Evolutionary conservation across 1,140 invertebrate species (phyloP), one percentile per base, ranked within the genome.

Genomic region (Andricus grossulariae): DNA sequence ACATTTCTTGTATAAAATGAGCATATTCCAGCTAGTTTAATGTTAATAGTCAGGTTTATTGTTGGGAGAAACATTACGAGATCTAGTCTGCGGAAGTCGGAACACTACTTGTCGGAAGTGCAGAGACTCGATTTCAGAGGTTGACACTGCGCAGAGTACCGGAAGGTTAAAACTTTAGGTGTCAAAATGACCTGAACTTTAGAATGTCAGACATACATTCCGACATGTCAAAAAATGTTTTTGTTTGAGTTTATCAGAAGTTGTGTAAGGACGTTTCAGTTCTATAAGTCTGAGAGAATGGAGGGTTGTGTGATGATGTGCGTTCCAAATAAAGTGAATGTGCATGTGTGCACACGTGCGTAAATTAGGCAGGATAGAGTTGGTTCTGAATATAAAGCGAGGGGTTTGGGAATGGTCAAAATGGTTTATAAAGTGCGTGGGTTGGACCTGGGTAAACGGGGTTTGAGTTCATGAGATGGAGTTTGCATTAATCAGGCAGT

Each of bases 401-500:
- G 13, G 60, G 60, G 60, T 32, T n/a, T 66, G 60, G 60, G 39
- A 66, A 66, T 66, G 60, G 60, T 66, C 60, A 66, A 66, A 66
- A 66, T 66, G 60, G 60, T 66, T 66, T 66, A 66, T 66, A 66
- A 66, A 66, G 60, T 66, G 25, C 60, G 60, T 66, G 60, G 60
- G 60, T 66, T 66, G 60, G 60, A 66, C 39, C 60, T 66, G 60
- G 60, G 60, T 66, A 66, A 66, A 66, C 60, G 60, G 60, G 39
- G 60, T 66, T 66, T 66, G 25, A 32, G 60, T 66, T 45, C 60
- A 39, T 39, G 60, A 66, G 60, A 66, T 66, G 60, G 60, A 66
- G 60, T 66, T 66, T 66, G 60, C 60, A 66, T 66, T 66, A 66
- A 66, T 66, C 60, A 66, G 60, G 60, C 60, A 66, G 25, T 4